Percentiles rank a stretch among this genome's conserved stretches.
These are phyloP conservation scores for Hyperopisus bebe DNA, from an alignment of 2,113 vertebrate species.

Conservation along the genomic window DNA sequence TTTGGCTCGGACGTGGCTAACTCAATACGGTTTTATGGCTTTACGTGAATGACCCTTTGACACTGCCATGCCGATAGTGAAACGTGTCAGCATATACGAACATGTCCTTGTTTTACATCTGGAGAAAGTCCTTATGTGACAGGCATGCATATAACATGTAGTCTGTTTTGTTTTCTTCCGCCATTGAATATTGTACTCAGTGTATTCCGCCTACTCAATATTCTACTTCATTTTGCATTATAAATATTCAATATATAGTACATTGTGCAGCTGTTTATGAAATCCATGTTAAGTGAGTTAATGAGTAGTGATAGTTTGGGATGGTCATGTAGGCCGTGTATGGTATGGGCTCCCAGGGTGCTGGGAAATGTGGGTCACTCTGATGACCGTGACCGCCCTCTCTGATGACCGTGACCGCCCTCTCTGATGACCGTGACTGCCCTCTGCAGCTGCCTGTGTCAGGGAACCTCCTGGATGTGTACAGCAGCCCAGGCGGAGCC, in stretches of 20 bases:
- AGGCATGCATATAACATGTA: background rate
- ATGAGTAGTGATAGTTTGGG: background rate
- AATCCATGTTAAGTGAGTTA: background rate
- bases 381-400: background rate
- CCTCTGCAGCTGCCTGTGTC: conserved; percentile 59
- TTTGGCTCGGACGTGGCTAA: background rate
- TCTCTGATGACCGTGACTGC: too few species aligned
- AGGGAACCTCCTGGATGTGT: conserved; percentile 75
- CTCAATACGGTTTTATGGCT: background rate
- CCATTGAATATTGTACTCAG: background rate
- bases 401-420: background rate
- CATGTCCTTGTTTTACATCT: background rate
- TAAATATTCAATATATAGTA: background rate
- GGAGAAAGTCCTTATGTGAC: background rate
- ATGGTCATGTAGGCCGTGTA: background rate
- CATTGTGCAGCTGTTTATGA: background rate
- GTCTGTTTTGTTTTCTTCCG: background rate
- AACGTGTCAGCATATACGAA: background rate
- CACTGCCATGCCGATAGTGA: background rate
- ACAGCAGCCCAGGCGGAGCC: conserved; percentile 64
- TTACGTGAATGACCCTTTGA: background rate
- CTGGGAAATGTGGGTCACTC: background rate
- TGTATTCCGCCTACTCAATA: background rate
- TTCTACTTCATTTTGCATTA: background rate
- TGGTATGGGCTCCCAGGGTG: background rate